Evolutionary conservation across 2,113 vertebrate species (phyloP), one percentile per base, ranked within the genome.

Genomic region (Malurus cyaneus): DNA sequence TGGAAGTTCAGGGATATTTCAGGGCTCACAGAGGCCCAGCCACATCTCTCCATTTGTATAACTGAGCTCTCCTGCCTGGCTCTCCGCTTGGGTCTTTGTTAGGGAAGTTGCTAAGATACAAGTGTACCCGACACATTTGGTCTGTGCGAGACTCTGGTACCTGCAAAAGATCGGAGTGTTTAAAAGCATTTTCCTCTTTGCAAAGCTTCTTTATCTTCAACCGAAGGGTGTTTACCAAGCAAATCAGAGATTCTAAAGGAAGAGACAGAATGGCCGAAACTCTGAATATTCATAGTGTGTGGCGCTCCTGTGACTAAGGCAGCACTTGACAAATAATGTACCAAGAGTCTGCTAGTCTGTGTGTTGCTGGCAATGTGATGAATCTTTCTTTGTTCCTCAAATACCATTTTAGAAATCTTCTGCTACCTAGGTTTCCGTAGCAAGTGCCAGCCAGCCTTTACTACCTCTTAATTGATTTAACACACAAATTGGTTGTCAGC

Each of bases 91-190:
- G 69, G 53, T 50, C 94, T 97, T 96, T 96, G 90, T 96, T 80
- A 67, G 80, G 61, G 80, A 26, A 32, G 97, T 98, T 97, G 96
- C 98, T 97, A 96, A 97, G 97, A 96, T 86, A 97, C 92, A 3
- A 72, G 67, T 82, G 77, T 94, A 95, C 94, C 87, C 11, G 39
- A 92, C 93, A 89, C 88, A 57, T 92, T 94, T 28, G 76, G 84
- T 95, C 94, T 96, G 0, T 91, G 81, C 44, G 50, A 94, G 94
- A 25, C 77, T 81, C 89, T 7, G 17, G 86, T 93, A 74, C 92
- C 96, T 95, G 74, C 61, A 92, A 93, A 96, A 95, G 84, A 91
- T 88, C 15, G 32, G 26, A 73, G 79, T 74, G 71, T 92, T 96
- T 96, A 95, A 97, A 96, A 91, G 82, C 72, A 86, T 96, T 94